These are phyloP conservation scores for Chromis chromis DNA, from an alignment of 2,797 vertebrate species.

Conservation along the genomic window DNA sequence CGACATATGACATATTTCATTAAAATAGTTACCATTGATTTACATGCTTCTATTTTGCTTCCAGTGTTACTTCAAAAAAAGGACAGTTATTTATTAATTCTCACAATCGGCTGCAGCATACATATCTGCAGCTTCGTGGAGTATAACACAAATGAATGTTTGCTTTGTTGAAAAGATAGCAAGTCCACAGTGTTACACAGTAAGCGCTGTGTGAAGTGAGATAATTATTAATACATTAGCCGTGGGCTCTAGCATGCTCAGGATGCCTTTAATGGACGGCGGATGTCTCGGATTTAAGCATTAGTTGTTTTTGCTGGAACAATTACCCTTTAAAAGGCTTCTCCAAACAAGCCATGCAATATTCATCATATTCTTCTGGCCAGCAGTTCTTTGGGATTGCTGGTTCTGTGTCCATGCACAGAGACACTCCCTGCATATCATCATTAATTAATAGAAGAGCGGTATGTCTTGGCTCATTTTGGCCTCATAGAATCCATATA, in stretches of 20 bases:
- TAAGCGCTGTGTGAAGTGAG: conserved; percentile 39
- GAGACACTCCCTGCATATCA: conserved; percentile 49
- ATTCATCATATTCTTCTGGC: conserved; percentile 57
- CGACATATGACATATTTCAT: background rate
- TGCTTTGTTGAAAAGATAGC: conserved; percentile 37
- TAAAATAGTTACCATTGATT: background rate
- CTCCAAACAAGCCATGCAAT: conserved; percentile 60
- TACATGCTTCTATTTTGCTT: background rate
- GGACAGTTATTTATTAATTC: conserved; percentile 22
- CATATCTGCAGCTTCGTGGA: conserved; percentile 12
- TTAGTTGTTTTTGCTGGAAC: conserved; percentile 51
- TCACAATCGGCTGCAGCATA: conserved; percentile 26
- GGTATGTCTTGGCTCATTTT: conserved; percentile 37
- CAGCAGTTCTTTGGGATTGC: conserved; percentile 39
- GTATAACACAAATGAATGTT: conserved; percentile 45
- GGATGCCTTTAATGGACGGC: conserved; percentile 47
- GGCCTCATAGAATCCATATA: conserved; percentile 28
- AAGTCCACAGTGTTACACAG: conserved; percentile 28
- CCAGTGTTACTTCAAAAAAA: conserved; percentile 9
- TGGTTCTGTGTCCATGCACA: conserved; percentile 34
- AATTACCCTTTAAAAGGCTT: conserved; percentile 55
- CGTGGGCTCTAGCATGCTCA: conserved; percentile 40
- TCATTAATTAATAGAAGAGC: conserved; percentile 30
- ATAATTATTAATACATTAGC: conserved; percentile 61
- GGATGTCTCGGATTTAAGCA: conserved; percentile 41